Base-by-base conservation (phyloP, 2,797 vertebrate genomes). In the Okamejei kenojei region DNA sequence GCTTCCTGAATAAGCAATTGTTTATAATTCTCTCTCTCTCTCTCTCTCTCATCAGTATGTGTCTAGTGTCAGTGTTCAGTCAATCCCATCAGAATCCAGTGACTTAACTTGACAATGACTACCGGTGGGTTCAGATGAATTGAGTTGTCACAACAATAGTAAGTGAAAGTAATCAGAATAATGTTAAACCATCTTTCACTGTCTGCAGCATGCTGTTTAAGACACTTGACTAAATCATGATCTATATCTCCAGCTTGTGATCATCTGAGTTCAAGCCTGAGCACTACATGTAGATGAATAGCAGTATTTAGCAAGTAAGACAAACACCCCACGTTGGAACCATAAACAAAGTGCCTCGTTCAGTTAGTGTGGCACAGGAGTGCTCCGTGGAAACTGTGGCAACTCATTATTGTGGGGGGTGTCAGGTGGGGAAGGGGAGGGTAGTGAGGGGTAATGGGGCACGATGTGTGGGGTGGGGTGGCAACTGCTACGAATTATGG, bases 131-230 rank as follows among this genome's bases (percentile, higher is more conserved):
- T 68, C 84, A 68, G 63, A 88, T 65, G 68, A 88, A 88, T 88
- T 88, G 61, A 88, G 63, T 23, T 88, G 84, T 63, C 63, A 68
- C 84, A 88, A 63, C 63, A 65, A 19, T 63, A 88, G 35, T 86
- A 63, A 61, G 82, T 86, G 82, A 63, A 63, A 63, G 61, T 11
- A 8, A 68, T 32, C 17, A 68, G 17, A 0, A 35, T 63, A 88
- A 88, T 68, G 63, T 8, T 9, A 54, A 68, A 68, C n/a, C 7
- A 88, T 65, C 61, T 17, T 86, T 86, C 29, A 86, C 54, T 86
- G 82, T 84, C 81, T 84, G 61, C n/a, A 88, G 23, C 17, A 7
- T 35, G n/a, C 10, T 88, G 17, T n/a, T 68, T 88, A n/a, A 88
- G n/a, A 68, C 19, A 65, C n/a, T n/a, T 68, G 63, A 88, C n/a